These are phyloP conservation scores for Nematopogon swammerdamellus DNA, from an alignment of 2,888 invertebrate species.

Conservation along the genomic window DNA sequence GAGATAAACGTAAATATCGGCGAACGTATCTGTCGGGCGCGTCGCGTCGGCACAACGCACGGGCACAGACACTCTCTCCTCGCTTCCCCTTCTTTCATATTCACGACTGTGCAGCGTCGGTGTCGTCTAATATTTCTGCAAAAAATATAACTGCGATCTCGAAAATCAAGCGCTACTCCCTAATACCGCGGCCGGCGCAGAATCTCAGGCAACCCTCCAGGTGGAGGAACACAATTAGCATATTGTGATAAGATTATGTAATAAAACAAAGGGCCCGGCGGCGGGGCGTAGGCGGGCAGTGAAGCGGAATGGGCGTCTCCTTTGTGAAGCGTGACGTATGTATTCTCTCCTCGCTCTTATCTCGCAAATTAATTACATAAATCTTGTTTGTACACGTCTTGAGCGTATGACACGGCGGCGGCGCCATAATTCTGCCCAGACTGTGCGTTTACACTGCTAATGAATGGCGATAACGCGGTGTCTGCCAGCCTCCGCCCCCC, in stretches of 20 bases:
- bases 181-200: neutral
- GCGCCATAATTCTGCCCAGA: slow-evolving; percentile 46
- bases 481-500: neutral
- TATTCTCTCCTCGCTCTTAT: slow-evolving; percentile 45
- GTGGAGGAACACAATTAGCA: neutral
- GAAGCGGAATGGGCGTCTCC: slow-evolving; percentile 22
- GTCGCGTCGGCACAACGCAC: too few relatives aligned
- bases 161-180: too few relatives aligned
- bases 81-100: too few relatives aligned
- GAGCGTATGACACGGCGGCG: slow-evolving; percentile 49
- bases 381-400: slow-evolving; percentile 56
- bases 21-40: slow-evolving; percentile 34
- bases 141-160: too few relatives aligned
- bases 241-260: neutral
- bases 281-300: neutral
- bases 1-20: slow-evolving; percentile 56
- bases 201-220: neutral
- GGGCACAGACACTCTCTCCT: too few relatives aligned
- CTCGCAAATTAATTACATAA: slow-evolving; percentile 57
- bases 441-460: slow-evolving; percentile 38
- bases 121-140: too few relatives aligned
- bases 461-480: slow-evolving; percentile 33
- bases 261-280: neutral
- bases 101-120: too few relatives aligned
- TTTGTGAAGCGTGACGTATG: slow-evolving; percentile 39